Evolutionary conservation across 2,797 vertebrate genomes (phyloP), one percentile per base, ranked within the genome.

Genomic region (Parauchenoglanis punctatus): DNA sequence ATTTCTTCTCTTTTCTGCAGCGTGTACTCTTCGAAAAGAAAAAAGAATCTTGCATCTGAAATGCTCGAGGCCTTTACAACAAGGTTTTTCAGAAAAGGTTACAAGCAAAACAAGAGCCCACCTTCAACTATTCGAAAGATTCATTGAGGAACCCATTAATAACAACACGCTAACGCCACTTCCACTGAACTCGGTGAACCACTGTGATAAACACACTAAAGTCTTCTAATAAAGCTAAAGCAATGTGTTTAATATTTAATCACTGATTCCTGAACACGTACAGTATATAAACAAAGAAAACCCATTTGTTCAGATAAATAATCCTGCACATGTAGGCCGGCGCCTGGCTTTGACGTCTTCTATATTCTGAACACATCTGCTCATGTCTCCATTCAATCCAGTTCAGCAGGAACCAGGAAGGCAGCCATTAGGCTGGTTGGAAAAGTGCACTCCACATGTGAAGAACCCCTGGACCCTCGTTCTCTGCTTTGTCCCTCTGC

Each of bases 301-400:
- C 13, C 35, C 23, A 28, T 81, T 63, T 46, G 59, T 56, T 58
- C 83, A 52, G 46, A 89, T 91, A 80, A 89, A 90, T 88, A 89
- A 88, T 89, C 65, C 54, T 65, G 77, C 20, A 35, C 58, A 4
- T 81, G 81, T 86, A 67, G 18, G 44, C 28, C 49, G 2, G 25
- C 35, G 20, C 61, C 35, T 70, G 78, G 52, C 56, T 54, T 73
- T 75, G 68, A 72, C 23, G 13, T 23, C n/a, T 40, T 40, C n/a
- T 61, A 20, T 59, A 61, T 63, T 63, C 58, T 52, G 82, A 73
- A 7, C 61, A n/a, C 59, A 68, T 70, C 70, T 80, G 76, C 80
- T 70, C 68, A 31, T 28, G 75, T 44, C 52, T 68, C 76, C 72
- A 67, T 87, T 87, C 63, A 68, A 54, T 54, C 28, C 10, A 23